Evolutionary conservation across 2,113 vertebrate species (phyloP), one percentile per base, ranked within the genome.

Genomic region (Bungarus multicinctus): DNA sequence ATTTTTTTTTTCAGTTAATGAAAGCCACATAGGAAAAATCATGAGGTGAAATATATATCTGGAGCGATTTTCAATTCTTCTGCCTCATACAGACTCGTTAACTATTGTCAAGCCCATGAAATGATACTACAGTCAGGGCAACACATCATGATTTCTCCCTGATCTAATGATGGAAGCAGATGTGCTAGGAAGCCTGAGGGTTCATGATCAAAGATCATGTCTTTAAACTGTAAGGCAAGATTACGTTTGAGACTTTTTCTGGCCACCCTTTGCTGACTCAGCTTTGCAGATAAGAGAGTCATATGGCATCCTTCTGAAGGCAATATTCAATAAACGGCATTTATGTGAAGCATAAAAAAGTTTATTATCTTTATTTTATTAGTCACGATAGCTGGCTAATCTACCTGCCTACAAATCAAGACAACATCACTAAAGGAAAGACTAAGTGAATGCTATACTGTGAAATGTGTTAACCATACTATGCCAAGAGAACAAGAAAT

Each of bases 261-360:
- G 89, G 39, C 53, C 64, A 30, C 22, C 5, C 10, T 5, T 50
- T 0, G 1, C 93, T 89, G 92, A 93, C 88, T 87, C 0, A 0
- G 91, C 95, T 95, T 86, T 93, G 90, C 88, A 93, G 93, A 93
- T 91, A 97, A 95, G 53, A 93, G n/a, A 55, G 23, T 55, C 89
- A 93, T 27, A 34, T 92, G 91, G 93, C 3, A 4, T 54, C 88
- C 90, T 85, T 27, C 85, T 85, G 55, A 86, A 88, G 34, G 11
- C 0, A 0, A 92, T 34, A 57, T 92, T 91, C 0, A 0, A 90
- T 87, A 92, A 93, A 91, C 23, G 34, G 89, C 64, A 90, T 25
- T 25, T 11, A 58, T 90, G 92, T 69, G 93, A 20, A 81, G 45
- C 30, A 74, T 74, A 60, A 81, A 89, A 8, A 50, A 2, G 43